Base-by-base conservation (phyloP, 2,888 invertebrate species). In the Pachydiplax longipennis region DNA sequence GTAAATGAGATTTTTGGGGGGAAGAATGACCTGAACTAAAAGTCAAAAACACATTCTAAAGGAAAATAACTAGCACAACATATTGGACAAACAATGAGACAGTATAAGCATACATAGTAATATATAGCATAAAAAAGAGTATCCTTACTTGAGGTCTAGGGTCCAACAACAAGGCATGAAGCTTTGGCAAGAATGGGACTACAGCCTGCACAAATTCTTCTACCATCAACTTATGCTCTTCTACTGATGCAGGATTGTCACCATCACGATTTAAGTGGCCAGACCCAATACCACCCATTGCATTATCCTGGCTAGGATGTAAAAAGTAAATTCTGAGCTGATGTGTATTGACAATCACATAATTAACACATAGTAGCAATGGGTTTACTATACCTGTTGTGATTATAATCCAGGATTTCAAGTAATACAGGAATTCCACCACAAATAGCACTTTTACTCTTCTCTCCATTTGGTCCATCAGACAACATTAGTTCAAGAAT, bases 381-480 rank as follows among this genome's bases (percentile, higher is more conserved):
- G 90, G 10, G 44, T 44, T 1, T 53, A n/a, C 18, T 31, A 90
- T 90, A 92, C 93, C 92, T 93, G 61, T 87, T 61, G 40, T 53
- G 87, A 58, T 87, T 87, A n/a, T 91, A 80, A 73, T 96, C 96
- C 92, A 97, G 94, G 93, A 97, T 95, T 92, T 96, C 95, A 93
- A 97, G 95, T 94, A 98, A 95, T 93, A 98, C 96, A 94, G 96
- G 96, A 93, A 97, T 96, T 93, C 97, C 98, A 94, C 97, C 96
- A 92, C 97, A 96, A 93, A 98, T 96, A 93, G 97, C 96, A 94
- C 96, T 96, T 94, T 97, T 96, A 92, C 95, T 94, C 93, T 95
- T 95, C 65, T 92, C 92, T 92, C 95, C 95, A 65, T 87, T 61
- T 61, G 87, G 87, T n/a, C 91, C 91, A 92, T 95, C 95, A 92